phyloP scores from a whole-genome alignment of 1,140 invertebrate genomes.

The Pogonomyrmex barbatus region DNA sequence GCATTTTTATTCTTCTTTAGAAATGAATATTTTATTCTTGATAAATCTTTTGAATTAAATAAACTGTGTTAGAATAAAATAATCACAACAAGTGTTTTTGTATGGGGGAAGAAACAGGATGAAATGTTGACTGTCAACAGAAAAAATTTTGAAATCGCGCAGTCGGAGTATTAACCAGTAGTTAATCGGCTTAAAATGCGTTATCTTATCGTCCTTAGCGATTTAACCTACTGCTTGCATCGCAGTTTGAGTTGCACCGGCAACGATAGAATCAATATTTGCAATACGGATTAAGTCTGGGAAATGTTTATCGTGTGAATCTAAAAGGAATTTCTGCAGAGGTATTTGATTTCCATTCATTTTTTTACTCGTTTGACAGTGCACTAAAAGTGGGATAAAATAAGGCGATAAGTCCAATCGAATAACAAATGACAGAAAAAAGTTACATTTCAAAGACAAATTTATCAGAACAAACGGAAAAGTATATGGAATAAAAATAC shows the following conservation, averaged over 20 bases:
- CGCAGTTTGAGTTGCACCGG: background rate
- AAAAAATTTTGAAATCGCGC: background rate
- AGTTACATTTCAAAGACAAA: background rate
- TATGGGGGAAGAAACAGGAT: background rate
- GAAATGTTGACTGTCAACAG: background rate
- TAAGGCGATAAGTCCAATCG: background rate
- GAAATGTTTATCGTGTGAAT: constrained; percentile 51
- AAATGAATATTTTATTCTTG: background rate
- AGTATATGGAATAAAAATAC: background rate
- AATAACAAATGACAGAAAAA: background rate
- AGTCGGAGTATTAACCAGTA: constrained; percentile 6
- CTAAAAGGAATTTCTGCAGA: constrained; percentile 35
- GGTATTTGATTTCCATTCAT: constrained; percentile 2
- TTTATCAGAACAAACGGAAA: background rate
- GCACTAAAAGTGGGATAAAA: background rate
- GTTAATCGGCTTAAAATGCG: constrained; percentile 43
- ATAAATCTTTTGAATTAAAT: background rate
- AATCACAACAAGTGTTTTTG: background rate
- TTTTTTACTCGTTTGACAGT: background rate
- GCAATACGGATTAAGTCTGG: constrained; percentile 37
- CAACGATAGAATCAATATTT: constrained; percentile 61
- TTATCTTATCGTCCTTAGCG: constrained; percentile 55
- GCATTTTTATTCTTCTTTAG: background rate
- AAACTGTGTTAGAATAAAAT: background rate
- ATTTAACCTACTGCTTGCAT: constrained; percentile 46